These are phyloP conservation scores for Stichopus horrens DNA, from an alignment of 53 echinoderm and acorn worm species.

Conservation along the genomic window DNA sequence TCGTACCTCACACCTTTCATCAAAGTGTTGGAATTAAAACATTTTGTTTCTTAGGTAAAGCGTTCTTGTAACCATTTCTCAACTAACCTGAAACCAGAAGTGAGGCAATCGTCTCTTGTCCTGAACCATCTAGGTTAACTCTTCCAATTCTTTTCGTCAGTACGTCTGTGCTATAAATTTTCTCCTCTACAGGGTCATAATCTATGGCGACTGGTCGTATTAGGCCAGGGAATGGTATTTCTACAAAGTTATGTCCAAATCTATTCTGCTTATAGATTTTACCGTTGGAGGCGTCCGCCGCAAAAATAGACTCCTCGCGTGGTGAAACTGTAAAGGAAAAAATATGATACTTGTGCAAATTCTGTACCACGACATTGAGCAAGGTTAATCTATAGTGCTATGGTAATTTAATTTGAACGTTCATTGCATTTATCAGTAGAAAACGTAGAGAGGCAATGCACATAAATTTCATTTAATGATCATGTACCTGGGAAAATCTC, in stretches of 20 bases:
- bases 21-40: too few relatives aligned
- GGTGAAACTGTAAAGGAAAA: neutral
- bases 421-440: too few relatives aligned
- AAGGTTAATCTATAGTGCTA: neutral
- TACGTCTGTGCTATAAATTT: slow-evolving; percentile 32
- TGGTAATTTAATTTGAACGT: too few relatives aligned
- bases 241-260: slow-evolving; percentile 4
- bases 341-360: too few relatives aligned
- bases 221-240: neutral
- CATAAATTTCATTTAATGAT: too few relatives aligned
- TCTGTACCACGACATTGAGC: too few relatives aligned
- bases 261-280: slow-evolving; percentile 21
- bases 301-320: slow-evolving; percentile 21
- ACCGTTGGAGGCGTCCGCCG: slow-evolving; percentile 5
- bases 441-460: too few relatives aligned
- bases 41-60: too few relatives aligned
- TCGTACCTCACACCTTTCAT: too few relatives aligned
- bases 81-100: neutral
- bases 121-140: slow-evolving; percentile 17
- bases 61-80: too few relatives aligned
- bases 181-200: slow-evolving; percentile 25
- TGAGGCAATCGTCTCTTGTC: slow-evolving; percentile 24
- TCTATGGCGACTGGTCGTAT: slow-evolving; percentile 16
- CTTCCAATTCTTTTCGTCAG: neutral
- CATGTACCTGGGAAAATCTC: too few relatives aligned